phyloP scores from a whole-genome alignment of 2,797 vertebrate species.

The Arnoldichthys spilopterus region DNA sequence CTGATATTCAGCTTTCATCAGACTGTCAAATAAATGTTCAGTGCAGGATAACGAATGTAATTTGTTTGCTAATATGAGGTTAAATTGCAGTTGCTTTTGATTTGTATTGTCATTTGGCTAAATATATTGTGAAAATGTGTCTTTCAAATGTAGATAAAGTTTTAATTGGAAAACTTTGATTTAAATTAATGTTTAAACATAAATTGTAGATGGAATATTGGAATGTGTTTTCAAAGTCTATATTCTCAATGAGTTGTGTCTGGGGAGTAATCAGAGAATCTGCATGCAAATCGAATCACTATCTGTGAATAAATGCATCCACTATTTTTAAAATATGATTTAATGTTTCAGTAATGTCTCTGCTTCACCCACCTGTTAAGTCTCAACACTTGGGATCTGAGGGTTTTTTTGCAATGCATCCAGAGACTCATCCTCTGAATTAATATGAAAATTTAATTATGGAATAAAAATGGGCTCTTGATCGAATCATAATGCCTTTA shows the following conservation, averaged over 20 bases:
- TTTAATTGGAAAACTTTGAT: conserved; percentile 57
- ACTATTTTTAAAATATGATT: conserved; percentile 67
- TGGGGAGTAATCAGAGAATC: conserved; percentile 68
- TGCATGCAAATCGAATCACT: conserved; percentile 71
- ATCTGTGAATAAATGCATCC: conserved; percentile 68
- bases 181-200: conserved; percentile 60
- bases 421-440: conserved; percentile 62
- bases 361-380: conserved; percentile 62
- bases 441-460: conserved; percentile 69
- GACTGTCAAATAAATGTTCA: not conserved
- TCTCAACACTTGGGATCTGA: conserved; percentile 61
- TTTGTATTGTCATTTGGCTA: conserved; percentile 29
- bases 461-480: conserved; percentile 61
- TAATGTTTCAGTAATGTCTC: conserved; percentile 66
- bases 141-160: conserved; percentile 45
- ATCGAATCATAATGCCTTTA: conserved; percentile 64
- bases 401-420: conserved; percentile 55
- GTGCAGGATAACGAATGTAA: not conserved
- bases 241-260: conserved; percentile 61
- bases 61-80: conserved; percentile 29
- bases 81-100: conserved; percentile 40
- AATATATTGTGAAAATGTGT: conserved; percentile 28
- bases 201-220: conserved; percentile 62
- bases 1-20: not conserved
- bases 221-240: conserved; percentile 66